These are phyloP conservation scores for Calephelis virginiensis DNA, from an alignment of 1,140 invertebrate species.

Conservation along the genomic window DNA sequence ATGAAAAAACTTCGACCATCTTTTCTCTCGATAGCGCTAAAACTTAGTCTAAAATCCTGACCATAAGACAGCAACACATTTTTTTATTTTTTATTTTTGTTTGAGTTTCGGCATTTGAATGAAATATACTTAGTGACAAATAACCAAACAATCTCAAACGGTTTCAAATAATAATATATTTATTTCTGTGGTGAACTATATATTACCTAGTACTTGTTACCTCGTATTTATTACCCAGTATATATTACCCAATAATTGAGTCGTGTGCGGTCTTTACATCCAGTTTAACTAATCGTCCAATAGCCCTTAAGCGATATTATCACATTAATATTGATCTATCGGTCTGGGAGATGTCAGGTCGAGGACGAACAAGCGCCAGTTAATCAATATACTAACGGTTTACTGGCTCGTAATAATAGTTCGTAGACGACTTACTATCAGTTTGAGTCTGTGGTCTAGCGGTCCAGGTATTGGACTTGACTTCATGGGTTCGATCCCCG, in stretches of 20 bases:
- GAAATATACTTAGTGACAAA: too few relatives aligned
- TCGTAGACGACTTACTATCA: not conserved
- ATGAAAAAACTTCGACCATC: too few relatives aligned
- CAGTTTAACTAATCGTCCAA: conserved; percentile 1
- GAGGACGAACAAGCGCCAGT: not conserved
- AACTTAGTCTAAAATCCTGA: too few relatives aligned
- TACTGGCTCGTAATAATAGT: not conserved
- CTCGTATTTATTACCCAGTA: too few relatives aligned
- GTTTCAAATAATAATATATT: too few relatives aligned
- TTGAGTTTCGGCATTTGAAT: too few relatives aligned
- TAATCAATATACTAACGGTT: not conserved
- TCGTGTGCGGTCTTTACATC: conserved; percentile 2
- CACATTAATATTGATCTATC: conserved; percentile 11
- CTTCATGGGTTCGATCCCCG: not conserved
- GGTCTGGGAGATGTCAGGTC: conserved; percentile 11
- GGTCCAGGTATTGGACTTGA: not conserved
- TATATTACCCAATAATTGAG: not conserved
- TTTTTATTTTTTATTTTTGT: too few relatives aligned
- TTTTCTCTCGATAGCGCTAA: too few relatives aligned
- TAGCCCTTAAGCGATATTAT: conserved; percentile 8
- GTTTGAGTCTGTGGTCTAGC: not conserved
- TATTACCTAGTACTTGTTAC: too few relatives aligned
- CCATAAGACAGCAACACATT: too few relatives aligned
- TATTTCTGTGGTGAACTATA: too few relatives aligned
- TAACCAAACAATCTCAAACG: too few relatives aligned